Evolutionary conservation across 1,140 invertebrate species (phyloP), one percentile per base, ranked within the genome.

Genomic region (Drosophila subpulchrella): DNA sequence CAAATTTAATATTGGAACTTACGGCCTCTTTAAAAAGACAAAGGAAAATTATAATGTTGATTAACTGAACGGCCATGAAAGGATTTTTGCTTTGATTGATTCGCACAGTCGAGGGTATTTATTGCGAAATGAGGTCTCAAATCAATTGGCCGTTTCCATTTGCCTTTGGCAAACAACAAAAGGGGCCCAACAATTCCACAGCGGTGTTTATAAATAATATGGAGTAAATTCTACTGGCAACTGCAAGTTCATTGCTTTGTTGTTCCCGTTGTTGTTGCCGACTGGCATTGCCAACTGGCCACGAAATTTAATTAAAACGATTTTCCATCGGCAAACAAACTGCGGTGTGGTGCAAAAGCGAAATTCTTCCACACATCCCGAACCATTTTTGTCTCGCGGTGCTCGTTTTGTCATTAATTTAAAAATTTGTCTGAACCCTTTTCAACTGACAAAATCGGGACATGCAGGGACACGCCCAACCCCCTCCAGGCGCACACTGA

Each of bases 371-470:
- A 54, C 72, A 74, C 67, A 30, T 50, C 32, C 62, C 24, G 6
- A 27, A 42, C 32, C 59, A 47, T 63, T 75, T 73, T 73, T 51
- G 68, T 76, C 17, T 48, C 73, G 72, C 54, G 73, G 38, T 55
- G 47, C 79, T 85, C 58, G 75, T 72, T 75, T 86, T 86, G 55
- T 86, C 82, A 86, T 86, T 86, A 86, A 81, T 86, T 79, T 86
- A 81, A 79, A 81, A 76, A 86, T 81, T 78, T 81, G 75, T 75
- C 78, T 61, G 76, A 79, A 86, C 83, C 82, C 83, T 86, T 86
- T 81, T 81, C 82, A 85, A 79, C 82, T 81, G 82, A 75, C 82
- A 86, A 86, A 78, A 85, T 77, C 67, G 72, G 44, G 44, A 78
- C 61, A 78, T 55, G 42, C 47, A 48, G 27, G 50, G 11, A 36